These are phyloP conservation scores for Ispidina lecontei DNA, from an alignment of 2,797 vertebrate genomes.

Conservation along the genomic window DNA sequence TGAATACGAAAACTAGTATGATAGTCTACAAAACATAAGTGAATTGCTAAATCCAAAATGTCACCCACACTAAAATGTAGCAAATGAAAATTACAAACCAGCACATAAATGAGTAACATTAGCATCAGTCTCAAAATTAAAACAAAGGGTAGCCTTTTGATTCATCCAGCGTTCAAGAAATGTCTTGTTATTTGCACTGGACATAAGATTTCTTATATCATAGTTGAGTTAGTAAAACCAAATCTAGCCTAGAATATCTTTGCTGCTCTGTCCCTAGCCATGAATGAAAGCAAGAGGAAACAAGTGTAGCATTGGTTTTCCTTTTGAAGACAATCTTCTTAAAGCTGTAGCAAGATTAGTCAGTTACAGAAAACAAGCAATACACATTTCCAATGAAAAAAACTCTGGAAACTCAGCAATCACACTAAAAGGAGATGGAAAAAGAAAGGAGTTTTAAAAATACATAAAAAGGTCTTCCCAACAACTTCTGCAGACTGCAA, in stretches of 20 bases:
- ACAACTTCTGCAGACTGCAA: background rate
- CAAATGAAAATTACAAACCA: background rate
- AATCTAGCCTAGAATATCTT: background rate
- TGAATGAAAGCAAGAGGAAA: background rate
- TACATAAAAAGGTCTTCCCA: background rate
- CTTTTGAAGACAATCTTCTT: conserved; percentile 4
- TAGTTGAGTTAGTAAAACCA: background rate
- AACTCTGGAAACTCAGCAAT: background rate
- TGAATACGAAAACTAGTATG: background rate
- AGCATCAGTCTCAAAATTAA: background rate
- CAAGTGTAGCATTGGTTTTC: background rate
- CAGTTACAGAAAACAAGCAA: background rate
- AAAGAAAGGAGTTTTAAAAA: background rate
- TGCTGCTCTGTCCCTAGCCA: background rate
- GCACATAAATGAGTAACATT: background rate
- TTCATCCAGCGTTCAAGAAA: background rate
- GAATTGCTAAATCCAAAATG: background rate
- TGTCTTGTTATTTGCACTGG: background rate
- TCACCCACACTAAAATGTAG: background rate
- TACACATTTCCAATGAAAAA: background rate
- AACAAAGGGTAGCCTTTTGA: background rate
- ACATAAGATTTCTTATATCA: background rate
- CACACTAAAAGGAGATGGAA: background rate
- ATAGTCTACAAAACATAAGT: background rate
- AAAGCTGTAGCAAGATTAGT: background rate